Conservation (phyloP, 2,888 invertebrate genomes). For the Strigamia transsilvanica region DNA sequence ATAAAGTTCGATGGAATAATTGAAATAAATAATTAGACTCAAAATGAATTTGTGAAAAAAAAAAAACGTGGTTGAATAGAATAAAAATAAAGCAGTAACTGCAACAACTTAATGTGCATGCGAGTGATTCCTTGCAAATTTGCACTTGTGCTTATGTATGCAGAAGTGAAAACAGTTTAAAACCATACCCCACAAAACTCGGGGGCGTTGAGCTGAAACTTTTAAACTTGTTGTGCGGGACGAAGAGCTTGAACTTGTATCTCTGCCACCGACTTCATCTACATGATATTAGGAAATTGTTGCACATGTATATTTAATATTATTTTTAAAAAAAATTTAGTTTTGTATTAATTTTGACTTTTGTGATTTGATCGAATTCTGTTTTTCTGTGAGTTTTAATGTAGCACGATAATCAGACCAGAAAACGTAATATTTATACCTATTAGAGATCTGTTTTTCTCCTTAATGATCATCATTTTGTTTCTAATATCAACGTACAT, state of each 20-base stretch:
- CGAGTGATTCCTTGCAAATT: background rate
- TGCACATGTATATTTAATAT: background rate
- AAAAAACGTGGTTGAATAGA: too few species aligned
- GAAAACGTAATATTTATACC: slow-evolving; percentile 69
- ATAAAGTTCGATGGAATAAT: slow-evolving; percentile 13
- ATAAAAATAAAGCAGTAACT: too few species aligned
- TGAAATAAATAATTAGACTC: background rate
- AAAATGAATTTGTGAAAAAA: too few species aligned
- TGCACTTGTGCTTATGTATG: background rate
- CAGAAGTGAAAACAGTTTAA: background rate
- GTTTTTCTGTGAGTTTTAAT: background rate
- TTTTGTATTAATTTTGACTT: background rate
- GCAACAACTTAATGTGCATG: background rate
- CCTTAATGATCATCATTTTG: slow-evolving; percentile 78
- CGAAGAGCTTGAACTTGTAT: background rate
- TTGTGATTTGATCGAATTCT: background rate
- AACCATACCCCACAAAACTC: slow-evolving; percentile 39
- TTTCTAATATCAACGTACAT: slow-evolving; percentile 87
- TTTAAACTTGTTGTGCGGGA: slow-evolving; percentile 12
- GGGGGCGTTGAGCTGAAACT: slow-evolving; percentile 29
- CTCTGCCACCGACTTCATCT: background rate
- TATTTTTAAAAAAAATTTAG: background rate
- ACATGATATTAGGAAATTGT: background rate
- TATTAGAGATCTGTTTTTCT: slow-evolving; percentile 80
- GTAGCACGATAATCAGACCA: background rate